Conservation (phyloP, 1,140 invertebrate genomes). For the Saccostrea cuccullata region DNA sequence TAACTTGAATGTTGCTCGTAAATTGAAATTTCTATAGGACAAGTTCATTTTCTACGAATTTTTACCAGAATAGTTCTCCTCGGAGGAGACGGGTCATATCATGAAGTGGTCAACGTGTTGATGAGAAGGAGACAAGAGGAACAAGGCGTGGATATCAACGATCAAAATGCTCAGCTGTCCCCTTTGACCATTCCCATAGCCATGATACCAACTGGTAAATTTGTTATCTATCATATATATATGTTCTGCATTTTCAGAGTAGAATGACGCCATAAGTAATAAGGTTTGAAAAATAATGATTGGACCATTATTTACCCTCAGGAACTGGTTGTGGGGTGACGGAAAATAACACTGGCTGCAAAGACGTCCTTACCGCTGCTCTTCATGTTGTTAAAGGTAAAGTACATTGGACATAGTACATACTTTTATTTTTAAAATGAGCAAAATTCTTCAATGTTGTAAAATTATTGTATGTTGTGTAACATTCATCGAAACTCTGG, state of each 20-base stretch:
- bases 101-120: constrained; percentile 44
- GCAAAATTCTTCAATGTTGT: too few relatives aligned
- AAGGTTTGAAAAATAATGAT: background rate
- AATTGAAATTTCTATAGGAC: background rate
- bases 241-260: background rate
- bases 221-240: background rate
- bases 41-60: background rate
- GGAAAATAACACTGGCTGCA: constrained; percentile 47
- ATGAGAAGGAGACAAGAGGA: constrained; percentile 43
- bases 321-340: constrained; percentile 63
- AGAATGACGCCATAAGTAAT: background rate
- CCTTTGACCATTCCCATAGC: constrained; percentile 40
- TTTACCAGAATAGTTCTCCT: constrained; percentile 41
- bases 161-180: constrained; percentile 26
- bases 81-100: constrained; percentile 46
- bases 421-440: too few relatives aligned
- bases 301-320: background rate
- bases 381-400: constrained; percentile 64
- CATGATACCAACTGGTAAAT: constrained; percentile 49
- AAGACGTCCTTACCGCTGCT: constrained; percentile 59
- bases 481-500: too few relatives aligned
- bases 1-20: background rate
- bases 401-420: background rate
- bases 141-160: constrained; percentile 38
- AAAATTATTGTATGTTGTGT: too few relatives aligned